Evolutionary conservation across 2,113 vertebrate species (phyloP), one percentile per base, ranked within the genome.

Genomic region (Etia nguti): DNA sequence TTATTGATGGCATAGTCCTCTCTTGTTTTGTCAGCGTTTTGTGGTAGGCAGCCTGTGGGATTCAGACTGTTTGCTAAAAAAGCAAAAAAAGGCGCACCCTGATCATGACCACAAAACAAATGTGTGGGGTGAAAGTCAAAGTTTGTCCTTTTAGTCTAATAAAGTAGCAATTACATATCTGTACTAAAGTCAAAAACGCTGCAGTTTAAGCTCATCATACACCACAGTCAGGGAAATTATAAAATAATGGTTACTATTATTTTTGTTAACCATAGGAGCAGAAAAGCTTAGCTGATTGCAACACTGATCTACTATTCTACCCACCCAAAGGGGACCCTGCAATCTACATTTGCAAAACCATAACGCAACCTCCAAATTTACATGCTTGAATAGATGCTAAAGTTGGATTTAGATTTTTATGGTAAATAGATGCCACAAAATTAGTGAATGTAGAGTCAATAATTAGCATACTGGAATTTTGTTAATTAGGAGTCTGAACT

Each of bases 11-110:
- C 15, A 29, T 11, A 11, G 52, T 41, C 16, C 16, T 82, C 59
- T 62, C 16, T 82, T 89, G 88, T 88, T 81, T 75, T 75, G 92
- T 93, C 91, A 92, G 93, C 91, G 31, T 41, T 90, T 92, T 92
- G 77, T 43, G 18, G 52, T 22, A 77, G 83, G 34, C 52, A 12
- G 79, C 56, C 34, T 41, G 34, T 24, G 79, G 38, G 86, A 79
- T 83, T 79, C 8, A 15, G 46, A 38, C 20, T 82, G 54, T 79
- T 91, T 83, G 56, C 36, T 57, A 22, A 2, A 79, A 89, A 20
- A 50, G 12, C 24, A 84, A 38, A 68, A 2, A 68, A 68, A 38
- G 60, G 46, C 29, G 7, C 22, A 75, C 50, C 54, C 5, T 20
- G 55, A 73, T 65, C 56, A 81, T 90, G 34, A 54, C 38, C 9